Conservation (phyloP, 2,888 invertebrate species). For the Trichopoda pennipes region DNA sequence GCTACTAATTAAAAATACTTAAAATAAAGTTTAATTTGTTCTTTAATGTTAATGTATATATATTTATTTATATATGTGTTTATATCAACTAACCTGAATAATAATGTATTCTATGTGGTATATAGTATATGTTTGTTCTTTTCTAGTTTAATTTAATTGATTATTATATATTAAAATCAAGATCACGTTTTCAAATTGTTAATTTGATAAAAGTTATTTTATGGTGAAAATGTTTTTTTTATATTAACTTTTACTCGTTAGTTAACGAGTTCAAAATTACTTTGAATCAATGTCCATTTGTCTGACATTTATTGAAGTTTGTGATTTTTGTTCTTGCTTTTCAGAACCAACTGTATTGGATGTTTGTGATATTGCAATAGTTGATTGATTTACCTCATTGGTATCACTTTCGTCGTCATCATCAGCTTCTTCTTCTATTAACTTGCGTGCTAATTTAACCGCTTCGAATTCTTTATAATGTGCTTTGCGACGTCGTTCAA, state of each 20-base stretch:
- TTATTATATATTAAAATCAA: conserved; percentile 59
- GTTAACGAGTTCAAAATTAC: conserved; percentile 34
- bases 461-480: conserved; percentile 99
- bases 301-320: conserved; percentile 56
- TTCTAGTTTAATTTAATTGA: conserved; percentile 44
- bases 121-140: conserved; percentile 17
- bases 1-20: conserved; percentile 4
- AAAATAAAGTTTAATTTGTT: background rate
- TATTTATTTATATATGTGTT: background rate
- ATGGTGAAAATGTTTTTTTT: conserved; percentile 29
- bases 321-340: conserved; percentile 32
- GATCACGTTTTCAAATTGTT: conserved; percentile 56
- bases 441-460: conserved; percentile 93
- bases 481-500: conserved; percentile 95
- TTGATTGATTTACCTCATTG: conserved; percentile 59
- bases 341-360: conserved; percentile 6
- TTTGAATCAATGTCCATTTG: conserved; percentile 66
- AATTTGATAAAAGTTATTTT: conserved; percentile 51
- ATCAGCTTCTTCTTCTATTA: conserved; percentile 94
- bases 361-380: conserved; percentile 33
- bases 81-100: conserved; percentile 46
- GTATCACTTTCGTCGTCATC: conserved; percentile 83
- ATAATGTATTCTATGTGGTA: conserved; percentile 25
- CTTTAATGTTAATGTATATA: background rate
- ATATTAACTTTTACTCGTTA: conserved; percentile 69